Evolutionary conservation across 2,797 vertebrate genomes (phyloP).

Genomic region (Gallinago solitaria): DNA sequence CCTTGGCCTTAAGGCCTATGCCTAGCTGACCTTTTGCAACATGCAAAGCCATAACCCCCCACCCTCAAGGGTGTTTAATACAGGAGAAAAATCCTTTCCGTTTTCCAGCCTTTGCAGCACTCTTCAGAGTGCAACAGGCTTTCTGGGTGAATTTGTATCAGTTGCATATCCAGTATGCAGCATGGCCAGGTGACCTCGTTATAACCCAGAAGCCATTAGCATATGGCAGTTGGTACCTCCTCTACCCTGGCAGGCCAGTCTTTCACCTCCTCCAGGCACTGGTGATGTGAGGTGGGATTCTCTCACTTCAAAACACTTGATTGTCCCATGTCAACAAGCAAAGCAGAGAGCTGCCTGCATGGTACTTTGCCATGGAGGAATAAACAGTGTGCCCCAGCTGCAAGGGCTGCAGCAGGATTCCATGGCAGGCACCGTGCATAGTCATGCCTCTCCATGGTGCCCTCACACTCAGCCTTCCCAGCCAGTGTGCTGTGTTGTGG

Average conservation of each 20-base stretch:
- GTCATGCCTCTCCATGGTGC: accelerated
- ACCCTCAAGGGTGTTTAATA: not conserved
- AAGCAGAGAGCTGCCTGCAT: not conserved
- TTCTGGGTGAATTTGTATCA: not conserved
- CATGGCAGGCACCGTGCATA: not conserved
- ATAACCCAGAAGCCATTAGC: not conserved
- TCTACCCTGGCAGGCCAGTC: not conserved
- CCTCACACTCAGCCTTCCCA: not conserved
- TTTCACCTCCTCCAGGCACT: not conserved
- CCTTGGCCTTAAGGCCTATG: not conserved
- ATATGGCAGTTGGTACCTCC: not conserved
- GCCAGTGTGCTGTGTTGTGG: not conserved
- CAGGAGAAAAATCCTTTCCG: not conserved
- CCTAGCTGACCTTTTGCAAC: not conserved
- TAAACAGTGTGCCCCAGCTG: not conserved
- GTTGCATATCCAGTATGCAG: not conserved
- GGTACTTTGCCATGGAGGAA: not conserved
- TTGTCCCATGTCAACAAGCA: not conserved
- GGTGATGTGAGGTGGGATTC: not conserved
- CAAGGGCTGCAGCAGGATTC: not conserved
- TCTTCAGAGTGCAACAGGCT: not conserved
- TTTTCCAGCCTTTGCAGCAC: not conserved
- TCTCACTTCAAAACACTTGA: not conserved
- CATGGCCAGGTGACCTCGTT: not conserved
- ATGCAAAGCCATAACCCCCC: not conserved